These are phyloP conservation scores for Biston betularia DNA, from an alignment of 2,888 invertebrate species.

Conservation along the genomic window DNA sequence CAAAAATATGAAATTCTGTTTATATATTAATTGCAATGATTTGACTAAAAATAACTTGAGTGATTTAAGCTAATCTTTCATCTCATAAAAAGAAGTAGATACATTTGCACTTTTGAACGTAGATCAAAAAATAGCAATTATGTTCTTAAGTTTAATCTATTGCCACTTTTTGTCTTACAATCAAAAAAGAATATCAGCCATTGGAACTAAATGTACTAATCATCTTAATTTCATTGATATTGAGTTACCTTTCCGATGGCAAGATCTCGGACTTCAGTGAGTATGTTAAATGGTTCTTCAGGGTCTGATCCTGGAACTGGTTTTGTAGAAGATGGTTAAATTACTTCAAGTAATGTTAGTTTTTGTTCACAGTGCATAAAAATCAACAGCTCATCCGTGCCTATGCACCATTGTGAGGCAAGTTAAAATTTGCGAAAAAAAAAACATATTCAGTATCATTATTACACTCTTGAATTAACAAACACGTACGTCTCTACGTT, in stretches of 20 bases:
- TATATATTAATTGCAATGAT: too few species aligned
- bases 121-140: slow-evolving; percentile 19
- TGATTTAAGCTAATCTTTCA: neutral
- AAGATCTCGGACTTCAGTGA: slow-evolving; percentile 73
- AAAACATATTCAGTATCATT: too few species aligned
- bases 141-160: slow-evolving; percentile 2
- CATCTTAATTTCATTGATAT: neutral
- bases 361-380: neutral
- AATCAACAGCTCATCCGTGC: neutral
- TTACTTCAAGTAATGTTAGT: neutral
- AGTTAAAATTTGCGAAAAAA: neutral
- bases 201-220: neutral
- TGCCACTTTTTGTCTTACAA: slow-evolving; percentile 2
- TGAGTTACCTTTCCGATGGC: slow-evolving; percentile 73
- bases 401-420: neutral
- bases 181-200: neutral
- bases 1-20: too few species aligned
- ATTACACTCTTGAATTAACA: too few species aligned
- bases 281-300: slow-evolving; percentile 70
- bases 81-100: neutral
- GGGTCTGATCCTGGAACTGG: slow-evolving; percentile 75
- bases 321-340: slow-evolving; percentile 21
- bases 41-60: neutral
- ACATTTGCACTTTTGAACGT: neutral
- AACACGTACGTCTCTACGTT: too few species aligned